Conservation (phyloP, 2,113 vertebrate species). For the Hymenochirus boettgeri region DNA sequence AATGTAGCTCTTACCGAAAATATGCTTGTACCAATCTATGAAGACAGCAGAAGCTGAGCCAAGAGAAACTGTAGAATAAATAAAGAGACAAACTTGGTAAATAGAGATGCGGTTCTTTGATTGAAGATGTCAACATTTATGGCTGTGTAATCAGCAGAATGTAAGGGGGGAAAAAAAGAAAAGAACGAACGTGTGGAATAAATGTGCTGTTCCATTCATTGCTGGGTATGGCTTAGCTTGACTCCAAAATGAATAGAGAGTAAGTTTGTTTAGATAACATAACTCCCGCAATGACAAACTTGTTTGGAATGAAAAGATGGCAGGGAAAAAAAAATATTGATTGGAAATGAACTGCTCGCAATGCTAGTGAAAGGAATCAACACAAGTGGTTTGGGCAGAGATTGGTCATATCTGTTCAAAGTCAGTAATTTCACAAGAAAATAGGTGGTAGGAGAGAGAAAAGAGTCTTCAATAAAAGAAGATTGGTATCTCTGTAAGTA, state of each 20-base stretch:
- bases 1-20: constrained; percentile 14
- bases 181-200: no score
- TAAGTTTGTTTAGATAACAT: constrained; percentile 31
- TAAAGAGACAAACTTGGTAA: constrained; percentile 16
- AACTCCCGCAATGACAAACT: constrained; percentile 29
- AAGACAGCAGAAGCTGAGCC: neutral
- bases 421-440: constrained; percentile 32
- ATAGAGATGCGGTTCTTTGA: constrained; percentile 22
- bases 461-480: constrained; percentile 27
- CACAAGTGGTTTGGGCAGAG: constrained; percentile 17
- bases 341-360: constrained; percentile 26
- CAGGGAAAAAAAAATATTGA: constrained; percentile 32
- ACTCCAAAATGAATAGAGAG: constrained; percentile 28
- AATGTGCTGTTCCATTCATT: constrained; percentile 34
- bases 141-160: constrained; percentile 16
- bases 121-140: constrained; percentile 23
- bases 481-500: constrained; percentile 16
- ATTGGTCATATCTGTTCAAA: constrained; percentile 22
- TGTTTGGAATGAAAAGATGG: constrained; percentile 30
- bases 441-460: constrained; percentile 5
- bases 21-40: constrained; percentile 18
- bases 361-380: constrained; percentile 26
- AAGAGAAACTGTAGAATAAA: constrained; percentile 9
- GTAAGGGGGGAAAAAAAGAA: no score
- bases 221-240: constrained; percentile 22